These are phyloP conservation scores for Microcebus lehilahytsara DNA, from an alignment of 2,113 vertebrate species.

Conservation along the genomic window DNA sequence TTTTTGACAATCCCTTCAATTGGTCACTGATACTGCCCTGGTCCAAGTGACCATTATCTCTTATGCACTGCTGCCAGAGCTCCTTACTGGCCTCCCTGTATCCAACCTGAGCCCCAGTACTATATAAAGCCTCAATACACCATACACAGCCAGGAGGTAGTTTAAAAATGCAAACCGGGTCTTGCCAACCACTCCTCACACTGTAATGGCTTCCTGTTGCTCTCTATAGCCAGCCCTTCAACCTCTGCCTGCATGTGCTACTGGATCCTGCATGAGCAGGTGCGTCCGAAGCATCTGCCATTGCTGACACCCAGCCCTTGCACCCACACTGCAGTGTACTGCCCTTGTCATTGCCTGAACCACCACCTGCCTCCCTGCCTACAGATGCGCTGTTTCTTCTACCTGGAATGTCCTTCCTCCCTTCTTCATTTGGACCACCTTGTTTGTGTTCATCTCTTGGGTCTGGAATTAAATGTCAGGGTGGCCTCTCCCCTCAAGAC, in stretches of 20 bases:
- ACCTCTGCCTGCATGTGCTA: neutral
- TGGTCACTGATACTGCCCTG: neutral
- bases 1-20: neutral
- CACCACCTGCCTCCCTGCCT: neutral
- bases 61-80: neutral
- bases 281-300: neutral
- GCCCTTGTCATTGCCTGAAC: neutral
- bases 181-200: neutral
- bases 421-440: neutral
- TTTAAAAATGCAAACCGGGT: slow-evolving; percentile 12
- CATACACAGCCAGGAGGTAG: neutral
- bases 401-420: neutral
- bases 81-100: neutral
- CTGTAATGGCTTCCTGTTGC: neutral
- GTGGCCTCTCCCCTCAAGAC: slow-evolving; percentile 37
- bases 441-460: neutral
- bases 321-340: neutral
- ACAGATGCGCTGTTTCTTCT: neutral
- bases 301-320: neutral
- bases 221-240: neutral
- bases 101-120: neutral
- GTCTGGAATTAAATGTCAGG: slow-evolving; percentile 3
- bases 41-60: neutral
- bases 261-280: neutral
- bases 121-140: neutral